Percentiles rank a stretch among this genome's conserved stretches.
phyloP scores from a whole-genome alignment of 2,888 invertebrate genomes.

The Deladenus siricidicola region DNA sequence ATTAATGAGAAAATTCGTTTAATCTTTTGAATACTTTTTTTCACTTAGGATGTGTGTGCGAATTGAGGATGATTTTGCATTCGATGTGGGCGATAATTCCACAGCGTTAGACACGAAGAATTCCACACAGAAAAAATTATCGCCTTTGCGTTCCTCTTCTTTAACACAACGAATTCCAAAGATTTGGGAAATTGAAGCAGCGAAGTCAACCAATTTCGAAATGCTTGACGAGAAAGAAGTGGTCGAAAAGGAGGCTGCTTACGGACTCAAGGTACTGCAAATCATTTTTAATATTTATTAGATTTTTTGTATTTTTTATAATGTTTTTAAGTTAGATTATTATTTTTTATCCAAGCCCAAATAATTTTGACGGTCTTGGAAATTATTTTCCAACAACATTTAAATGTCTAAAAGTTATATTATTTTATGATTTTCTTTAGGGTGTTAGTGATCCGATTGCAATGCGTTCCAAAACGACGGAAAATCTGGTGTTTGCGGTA shows the following conservation, averaged over 20 bases:
- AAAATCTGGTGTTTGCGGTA: conserved; percentile 52
- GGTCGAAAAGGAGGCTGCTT: conserved; percentile 42
- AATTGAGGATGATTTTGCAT: conserved; percentile 30
- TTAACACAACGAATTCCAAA: conserved; percentile 38
- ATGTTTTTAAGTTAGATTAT: background rate
- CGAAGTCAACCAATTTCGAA: conserved; percentile 31
- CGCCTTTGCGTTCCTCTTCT: background rate
- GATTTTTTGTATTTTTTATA: no score
- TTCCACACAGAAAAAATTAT: background rate
- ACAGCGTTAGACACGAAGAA: background rate
- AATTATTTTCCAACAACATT: background rate
- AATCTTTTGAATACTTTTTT: background rate
- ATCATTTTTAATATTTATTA: no score
- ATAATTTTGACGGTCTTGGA: background rate
- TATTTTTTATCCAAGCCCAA: background rate
- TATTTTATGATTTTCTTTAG: no score
- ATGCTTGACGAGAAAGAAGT: conserved; percentile 29
- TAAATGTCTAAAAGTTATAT: background rate
- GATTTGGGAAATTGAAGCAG: conserved; percentile 43
- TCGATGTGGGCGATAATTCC: conserved; percentile 4
- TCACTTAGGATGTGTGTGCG: conserved; percentile 41
- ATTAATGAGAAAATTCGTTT: background rate
- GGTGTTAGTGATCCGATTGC: conserved; percentile 51
- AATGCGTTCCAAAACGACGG: conserved; percentile 45
- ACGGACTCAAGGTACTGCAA: conserved; percentile 32